Evolutionary conservation across 2,888 invertebrate species (phyloP), one percentile per base, ranked within the genome.

Genomic region (Phrixothrix hirtus): DNA sequence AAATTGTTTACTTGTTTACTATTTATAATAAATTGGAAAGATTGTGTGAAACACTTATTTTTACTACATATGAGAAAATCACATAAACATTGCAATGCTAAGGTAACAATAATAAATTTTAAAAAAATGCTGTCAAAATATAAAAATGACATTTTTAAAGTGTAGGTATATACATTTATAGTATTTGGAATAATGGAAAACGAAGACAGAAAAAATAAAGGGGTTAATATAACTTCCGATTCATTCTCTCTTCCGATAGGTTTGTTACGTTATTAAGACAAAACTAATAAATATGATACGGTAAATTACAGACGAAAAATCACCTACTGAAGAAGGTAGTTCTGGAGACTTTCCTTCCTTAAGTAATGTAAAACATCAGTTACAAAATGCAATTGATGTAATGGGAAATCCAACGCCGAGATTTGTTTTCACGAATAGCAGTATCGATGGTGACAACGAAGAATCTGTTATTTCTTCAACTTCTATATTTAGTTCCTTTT

Each of bases 381-480:
- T 68, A 32, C 51, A 58, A 37, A 58, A 64, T 34, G 65, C 65
- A 1, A 66, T 68, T 27, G 62, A 66, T 35, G 31, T 58, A 17
- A 67, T 68, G 64, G 67, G 64, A 14, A 61, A 62, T 7, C 49
- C 41, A 17, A 60, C 65, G 1, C 58, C 63, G 1, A 55, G 55
- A 34, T 39, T 59, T 27, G 12, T 34, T 25, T 41, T 42, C 15
- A 44, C 49, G 25, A 45, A 43, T 4, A 60, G 44, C 17, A 52
- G 44, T 14, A 57, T 11, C 12, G 55, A 55, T 34, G 60, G 53
- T n/a, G 62, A 62, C 45, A 60, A 55, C 43, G 65, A 64, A 46
- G 60, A 62, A 11, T 61, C 62, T 1, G 12, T 45, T 26, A 42
- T 50, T 37, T 49, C 45, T 7, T 43, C 56, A 11, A 49, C 43